A percentile compares a stretch with the other conserved stretches of the same genome.
Evolutionary conservation across 2,113 vertebrate species (phyloP).

Genomic region (Rhodinocichla rosea): DNA sequence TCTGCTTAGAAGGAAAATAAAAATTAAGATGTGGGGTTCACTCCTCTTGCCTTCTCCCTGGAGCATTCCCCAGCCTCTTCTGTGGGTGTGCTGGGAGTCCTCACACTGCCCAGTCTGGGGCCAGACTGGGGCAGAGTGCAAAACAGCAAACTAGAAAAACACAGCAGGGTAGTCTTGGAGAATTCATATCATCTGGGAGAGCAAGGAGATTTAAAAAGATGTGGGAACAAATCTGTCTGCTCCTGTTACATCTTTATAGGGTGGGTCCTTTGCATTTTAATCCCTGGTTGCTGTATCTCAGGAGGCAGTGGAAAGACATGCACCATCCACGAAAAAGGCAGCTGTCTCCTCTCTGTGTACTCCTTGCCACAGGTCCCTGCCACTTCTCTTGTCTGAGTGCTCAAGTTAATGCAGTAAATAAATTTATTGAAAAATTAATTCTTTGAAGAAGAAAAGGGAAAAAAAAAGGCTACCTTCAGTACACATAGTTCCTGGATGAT

Average conservation of each 20-base stretch:
- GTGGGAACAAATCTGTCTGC: neutral
- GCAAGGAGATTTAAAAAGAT: neutral
- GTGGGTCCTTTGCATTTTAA: neutral
- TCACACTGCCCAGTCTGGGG: neutral
- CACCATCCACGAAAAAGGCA: neutral
- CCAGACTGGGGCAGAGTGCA: neutral
- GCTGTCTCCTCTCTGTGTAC: too few relatives aligned
- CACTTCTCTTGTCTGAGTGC: neutral
- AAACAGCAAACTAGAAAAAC: neutral
- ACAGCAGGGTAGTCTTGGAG: too few relatives aligned
- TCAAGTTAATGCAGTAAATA: neutral
- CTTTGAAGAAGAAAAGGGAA: neutral
- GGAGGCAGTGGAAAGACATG: neutral
- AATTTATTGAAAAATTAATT: neutral
- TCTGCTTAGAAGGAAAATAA: neutral
- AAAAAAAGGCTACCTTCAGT: fast-evolving
- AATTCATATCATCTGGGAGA: neutral
- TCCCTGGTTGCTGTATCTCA: neutral
- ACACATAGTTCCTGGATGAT: neutral
- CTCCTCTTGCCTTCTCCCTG: fast-evolving
- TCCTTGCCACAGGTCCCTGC: neutral
- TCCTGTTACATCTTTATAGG: neutral
- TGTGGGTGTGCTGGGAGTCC: neutral
- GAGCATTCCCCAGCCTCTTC: neutral
- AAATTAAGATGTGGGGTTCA: neutral